Base-by-base conservation (phyloP, 1,140 invertebrate species). In the Tyrophagus putrescentiae region DNA sequence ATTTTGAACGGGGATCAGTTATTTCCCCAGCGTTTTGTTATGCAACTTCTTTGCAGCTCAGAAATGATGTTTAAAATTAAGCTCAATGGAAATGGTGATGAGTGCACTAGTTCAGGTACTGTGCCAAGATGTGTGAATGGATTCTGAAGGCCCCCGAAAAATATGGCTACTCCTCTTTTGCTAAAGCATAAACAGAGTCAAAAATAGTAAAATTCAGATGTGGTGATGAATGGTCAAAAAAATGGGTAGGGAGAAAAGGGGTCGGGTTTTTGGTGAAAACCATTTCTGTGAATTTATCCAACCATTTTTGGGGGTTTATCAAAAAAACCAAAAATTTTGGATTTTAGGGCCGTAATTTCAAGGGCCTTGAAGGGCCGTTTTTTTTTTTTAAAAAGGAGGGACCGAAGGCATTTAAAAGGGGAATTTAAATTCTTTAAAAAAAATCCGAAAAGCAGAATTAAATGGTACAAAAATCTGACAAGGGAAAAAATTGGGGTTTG, bases 241-340 rank as follows among this genome's bases (percentile, higher is more conserved):
- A 33, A 73, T 68, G 0, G 70, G 69, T 21, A 52, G 16, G 16
- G 83, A 84, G 69, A 86, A 87, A n/a, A 23, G 4, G 6, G 18
- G 6, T 23, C 18, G 25, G 18, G 4, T 23, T 42, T 3, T 23
- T n/a, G 3, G 25, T 5, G 6, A 42, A 21, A 42, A 52, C 9
- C 16, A 52, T 21, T 52, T 52, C 18, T 11, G 87, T 67, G 44
- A n/a, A 52, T 61, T 64, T 16, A 42, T 48, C 63, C 56, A 16
- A 62, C 61, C 39, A 32, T 41, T 62, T 32, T 67, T 36, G 27
- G 54, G 48, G 27, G 32, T 34, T 63, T 28, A 25, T 50, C 34
- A 41, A 48, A 13, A 21, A 25, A 21, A 18, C n/a, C 23, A 36
- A 23, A 60, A 61, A 6, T 39, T 28, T 28, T 18, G 9, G 23